phyloP scores from a whole-genome alignment of 2,113 vertebrate genomes.

The Ameiurus melas region DNA sequence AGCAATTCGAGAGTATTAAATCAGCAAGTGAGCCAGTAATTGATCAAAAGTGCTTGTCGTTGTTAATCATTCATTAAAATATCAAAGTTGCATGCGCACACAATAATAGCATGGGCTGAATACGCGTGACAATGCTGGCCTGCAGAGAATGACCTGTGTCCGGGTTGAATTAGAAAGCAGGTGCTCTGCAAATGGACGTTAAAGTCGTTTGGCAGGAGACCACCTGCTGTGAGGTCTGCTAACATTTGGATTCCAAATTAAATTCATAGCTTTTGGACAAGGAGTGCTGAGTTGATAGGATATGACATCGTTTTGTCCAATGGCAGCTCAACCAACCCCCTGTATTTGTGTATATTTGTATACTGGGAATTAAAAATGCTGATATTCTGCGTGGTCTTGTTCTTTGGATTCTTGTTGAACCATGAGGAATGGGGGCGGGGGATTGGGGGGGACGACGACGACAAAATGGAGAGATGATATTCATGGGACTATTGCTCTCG shows the following conservation, averaged over 20 bases:
- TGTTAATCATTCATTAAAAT: background rate
- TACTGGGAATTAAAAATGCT: constrained; percentile 18
- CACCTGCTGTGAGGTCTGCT: constrained; percentile 58
- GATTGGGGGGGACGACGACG: too few relatives aligned
- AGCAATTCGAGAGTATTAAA: background rate
- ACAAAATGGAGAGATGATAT: too few relatives aligned
- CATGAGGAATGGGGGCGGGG: too few relatives aligned
- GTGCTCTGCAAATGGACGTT: constrained; percentile 61
- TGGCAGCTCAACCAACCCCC: too few relatives aligned
- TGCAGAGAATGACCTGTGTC: background rate
- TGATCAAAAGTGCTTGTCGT: background rate
- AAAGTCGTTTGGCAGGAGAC: constrained; percentile 55
- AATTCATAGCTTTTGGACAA: constrained; percentile 59
- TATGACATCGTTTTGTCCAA: constrained; percentile 53
- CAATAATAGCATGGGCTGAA: background rate
- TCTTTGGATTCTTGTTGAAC: constrained; percentile 43
- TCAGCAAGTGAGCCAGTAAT: background rate
- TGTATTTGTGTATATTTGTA: background rate
- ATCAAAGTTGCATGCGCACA: background rate
- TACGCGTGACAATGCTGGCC: background rate
- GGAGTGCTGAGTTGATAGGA: constrained; percentile 37
- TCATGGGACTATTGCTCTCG: background rate
- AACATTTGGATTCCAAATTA: constrained; percentile 60
- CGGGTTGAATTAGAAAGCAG: constrained; percentile 48
- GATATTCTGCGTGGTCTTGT: constrained; percentile 57